Evolutionary conservation across 2,797 vertebrate species (phyloP), one percentile per base, ranked within the genome.

Genomic region (Crenichthys baileyi): DNA sequence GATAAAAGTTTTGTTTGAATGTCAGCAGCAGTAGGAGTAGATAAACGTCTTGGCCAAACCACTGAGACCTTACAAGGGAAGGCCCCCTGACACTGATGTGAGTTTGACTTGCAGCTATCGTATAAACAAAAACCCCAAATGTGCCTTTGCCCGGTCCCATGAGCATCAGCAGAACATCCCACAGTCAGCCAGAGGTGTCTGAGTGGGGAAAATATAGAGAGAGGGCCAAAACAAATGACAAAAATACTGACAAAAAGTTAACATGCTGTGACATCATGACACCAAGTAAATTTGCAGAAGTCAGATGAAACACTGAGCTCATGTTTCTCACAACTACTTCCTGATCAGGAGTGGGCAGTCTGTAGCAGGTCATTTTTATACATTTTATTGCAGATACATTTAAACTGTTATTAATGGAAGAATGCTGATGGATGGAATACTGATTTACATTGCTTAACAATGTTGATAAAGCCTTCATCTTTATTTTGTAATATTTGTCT

Each of bases 51-150:
- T 24, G 68, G 75, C 31, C n/a, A 7, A 56, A 7, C 72, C 41
- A 67, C 73, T 9, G 56, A 77, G 73, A 83, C 89, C 81, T 72
- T 89, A 89, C 82, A 90, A 89, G 85, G 88, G 39, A 75, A 88
- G 44, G 67, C 41, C 58, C 41, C 72, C 70, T 82, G 83, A 58
- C 75, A 80, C 29, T 68, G 41, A 70, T 50, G 72, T 73, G 75
- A 74, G 73, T 77, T 82, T 11, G 79, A 72, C 79, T 79, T 76
- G 78, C 60, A 46, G 74, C 29, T 48, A 56, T 84, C n/a, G 61
- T 82, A 70, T 85, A 88, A 89, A 87, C 86, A 91, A 87, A 86
- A 15, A 44, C 13, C 68, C 50, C 60, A 75, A 56, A 83, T 79
- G 63, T 55, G 56, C 15, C 53, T 71, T 70, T 51, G 6, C 5